Evolutionary conservation across 2,888 invertebrate species (phyloP), one percentile per base, ranked within the genome.

Genomic region (Ennomos fuscantarius): DNA sequence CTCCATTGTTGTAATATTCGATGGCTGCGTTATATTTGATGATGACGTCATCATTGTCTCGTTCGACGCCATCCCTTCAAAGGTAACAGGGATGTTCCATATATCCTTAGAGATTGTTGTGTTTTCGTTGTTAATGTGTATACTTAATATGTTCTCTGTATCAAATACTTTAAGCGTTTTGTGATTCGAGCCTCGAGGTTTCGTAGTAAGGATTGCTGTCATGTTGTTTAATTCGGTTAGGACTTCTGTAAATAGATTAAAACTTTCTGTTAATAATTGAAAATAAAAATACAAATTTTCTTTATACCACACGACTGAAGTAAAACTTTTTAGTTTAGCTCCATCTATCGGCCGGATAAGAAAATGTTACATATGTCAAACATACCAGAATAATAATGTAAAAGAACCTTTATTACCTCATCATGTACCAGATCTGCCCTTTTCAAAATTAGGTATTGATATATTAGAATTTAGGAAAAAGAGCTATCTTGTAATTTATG

Each of bases 141-240:
- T 68, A 24, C 70, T 76, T 24, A 83, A 44, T 8, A 59, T 9
- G 24, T 65, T 63, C 12, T 37, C 41, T 0, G 36, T 51, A 35
- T 54, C 37, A 10, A 49, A 24, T 24, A 2, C 24, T 24, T 24
- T 24, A 24, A 6, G 24, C 24, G 6, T 24, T 24, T 24, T 24
- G 24, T 24, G 24, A 24, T 24, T 24, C 6, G 24, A 53, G 8
- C 10, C 39, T 9, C 6, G 54, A 12, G 35, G 24, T n/a, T 34
- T 39, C 13, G 24, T 73, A 0, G 76, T 74, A 9, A 84, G 59
- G 9, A 76, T 72, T 10, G 62, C 77, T 0, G 89, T 86, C 59
- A 90, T 76, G 46, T 90, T 81, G 53, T 82, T 84, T 60, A 92
- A 83, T 72, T 91, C 83, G 54, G 88, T 86, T 8, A 92, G 69